phyloP scores from a whole-genome alignment of 2,113 vertebrate genomes.

The Mola mola region DNA sequence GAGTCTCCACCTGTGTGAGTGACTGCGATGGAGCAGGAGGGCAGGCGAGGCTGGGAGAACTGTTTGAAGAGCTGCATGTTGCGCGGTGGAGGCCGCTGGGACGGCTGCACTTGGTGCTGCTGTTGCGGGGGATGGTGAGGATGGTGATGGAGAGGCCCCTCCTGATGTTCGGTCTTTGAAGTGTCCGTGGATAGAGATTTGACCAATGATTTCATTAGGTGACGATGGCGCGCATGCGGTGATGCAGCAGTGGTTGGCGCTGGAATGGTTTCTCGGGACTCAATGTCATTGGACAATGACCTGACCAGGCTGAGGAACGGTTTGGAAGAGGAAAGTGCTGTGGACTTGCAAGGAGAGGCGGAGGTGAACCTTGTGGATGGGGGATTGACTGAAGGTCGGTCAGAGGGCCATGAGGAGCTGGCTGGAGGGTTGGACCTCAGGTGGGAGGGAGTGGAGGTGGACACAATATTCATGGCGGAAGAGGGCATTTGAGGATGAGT shows the following conservation, averaged over 20 bases:
- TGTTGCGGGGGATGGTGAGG: conserved; percentile 30
- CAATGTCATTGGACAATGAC: conserved; percentile 93
- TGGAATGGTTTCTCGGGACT: conserved; percentile 87
- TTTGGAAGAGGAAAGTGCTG: conserved; percentile 83
- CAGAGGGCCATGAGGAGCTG: conserved; percentile 84
- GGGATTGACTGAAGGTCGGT: conserved; percentile 62
- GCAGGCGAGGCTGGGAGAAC: conserved; percentile 92
- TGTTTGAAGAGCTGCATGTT: conserved; percentile 97
- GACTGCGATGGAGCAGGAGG: conserved; percentile 51
- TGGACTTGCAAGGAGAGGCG: conserved; percentile 87
- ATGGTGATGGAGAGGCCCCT: conserved; percentile 75
- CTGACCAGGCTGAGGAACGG: conserved; percentile 94
- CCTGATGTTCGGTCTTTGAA: conserved; percentile 86
- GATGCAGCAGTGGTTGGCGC: conserved; percentile 76
- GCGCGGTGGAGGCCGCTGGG: conserved; percentile 81
- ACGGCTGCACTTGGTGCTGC: conserved; percentile 44
- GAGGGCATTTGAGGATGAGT: conserved; percentile 69
- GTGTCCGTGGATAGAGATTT: conserved; percentile 97
- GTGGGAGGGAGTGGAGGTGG: conserved; percentile 66
- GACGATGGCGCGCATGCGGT: conserved; percentile 85
- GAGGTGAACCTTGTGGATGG: conserved; percentile 60
- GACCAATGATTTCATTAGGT: conserved; percentile 97
- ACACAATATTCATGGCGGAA: conserved; percentile 79
- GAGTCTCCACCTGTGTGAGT: conserved; percentile 85
- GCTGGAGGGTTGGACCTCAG: conserved; percentile 76